Evolutionary conservation across 1,140 invertebrate species (phyloP), one percentile per base, ranked within the genome.

Genomic region (Magallana ariakensis): DNA sequence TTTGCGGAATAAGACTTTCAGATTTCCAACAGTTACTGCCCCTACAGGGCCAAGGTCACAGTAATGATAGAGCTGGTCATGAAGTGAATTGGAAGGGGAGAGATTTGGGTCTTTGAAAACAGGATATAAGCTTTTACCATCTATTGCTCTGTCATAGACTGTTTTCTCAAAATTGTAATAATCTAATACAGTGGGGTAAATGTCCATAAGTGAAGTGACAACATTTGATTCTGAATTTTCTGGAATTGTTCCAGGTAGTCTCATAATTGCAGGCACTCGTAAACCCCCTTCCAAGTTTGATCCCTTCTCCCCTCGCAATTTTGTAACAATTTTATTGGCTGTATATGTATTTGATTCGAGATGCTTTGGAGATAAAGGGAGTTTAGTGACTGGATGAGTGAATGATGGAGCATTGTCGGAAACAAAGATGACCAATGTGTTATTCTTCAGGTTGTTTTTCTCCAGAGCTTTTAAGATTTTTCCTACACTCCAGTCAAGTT

Each of bases 201-300:
- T 84, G 87, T 95, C 95, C 92, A 95, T 93, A 11, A 93, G 91
- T 86, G 90, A 92, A 6, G 93, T 94, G 16, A 92, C 89, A 33
- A 85, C 88, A 80, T 91, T 60, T 26, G 93, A 88, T 6, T 87
- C 90, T 26, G 54, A 86, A 8, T 90, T 89, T 15, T 87, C 80
- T n/a, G 87, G 62, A n/a, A 93, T 89, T 15, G 85, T 54, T 11
- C 88, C 88, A 19, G 92, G 91, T 92, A 92, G 95, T 15, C 86
- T 87, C 46, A 93, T 88, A 16, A 94, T 87, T 56, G 90, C 90
- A 16, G 95, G 94, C 46, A 95, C 92, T 53, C 94, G 90, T 83
- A 95, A 92, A n/a, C 94, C 95, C 19, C 95, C 95, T 89, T 95
- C 95, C 46, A 92, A 88, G 5, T 90, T 91, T n/a, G 92, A 93